phyloP scores from a whole-genome alignment of 2,113 vertebrate species.

The Capreolus pygargus region DNA sequence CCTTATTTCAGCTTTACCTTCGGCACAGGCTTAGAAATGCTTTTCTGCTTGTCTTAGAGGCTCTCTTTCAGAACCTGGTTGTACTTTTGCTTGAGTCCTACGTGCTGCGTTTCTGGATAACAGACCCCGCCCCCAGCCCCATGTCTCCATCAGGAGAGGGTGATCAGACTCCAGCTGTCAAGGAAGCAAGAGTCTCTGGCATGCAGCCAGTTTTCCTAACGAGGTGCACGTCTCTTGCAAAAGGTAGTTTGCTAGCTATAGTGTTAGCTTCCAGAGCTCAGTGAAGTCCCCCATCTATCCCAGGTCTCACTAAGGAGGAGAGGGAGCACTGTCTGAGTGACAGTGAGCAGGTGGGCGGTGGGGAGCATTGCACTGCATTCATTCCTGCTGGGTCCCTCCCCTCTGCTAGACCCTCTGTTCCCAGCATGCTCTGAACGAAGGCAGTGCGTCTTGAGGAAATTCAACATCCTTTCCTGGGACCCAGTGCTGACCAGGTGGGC shows the following conservation, averaged over 20 bases:
- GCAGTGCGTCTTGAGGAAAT: accelerated
- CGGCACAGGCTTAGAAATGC: background rate
- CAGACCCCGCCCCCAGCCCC: background rate
- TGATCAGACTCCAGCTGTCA: background rate
- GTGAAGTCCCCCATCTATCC: background rate
- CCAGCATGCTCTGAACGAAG: background rate
- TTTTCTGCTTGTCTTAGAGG: background rate
- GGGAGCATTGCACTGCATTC: accelerated
- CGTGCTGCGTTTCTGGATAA: background rate
- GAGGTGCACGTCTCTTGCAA: background rate
- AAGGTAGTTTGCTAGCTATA: background rate
- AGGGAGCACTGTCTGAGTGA: background rate
- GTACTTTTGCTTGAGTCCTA: background rate
- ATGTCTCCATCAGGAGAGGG: background rate
- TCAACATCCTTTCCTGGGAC: background rate
- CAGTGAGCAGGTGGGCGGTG: background rate
- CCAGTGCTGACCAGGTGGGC: background rate
- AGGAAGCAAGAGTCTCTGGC: background rate
- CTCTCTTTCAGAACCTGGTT: background rate
- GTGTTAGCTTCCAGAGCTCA: background rate
- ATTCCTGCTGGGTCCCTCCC: background rate
- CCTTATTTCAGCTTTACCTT: background rate
- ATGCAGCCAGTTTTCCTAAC: background rate
- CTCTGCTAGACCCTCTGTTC: background rate
- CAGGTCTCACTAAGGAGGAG: background rate